Percentiles rank a stretch among this genome's conserved stretches.
These are phyloP conservation scores for Strigamia maritima DNA, from an alignment of 2,888 invertebrate genomes.

Conservation along the genomic window DNA sequence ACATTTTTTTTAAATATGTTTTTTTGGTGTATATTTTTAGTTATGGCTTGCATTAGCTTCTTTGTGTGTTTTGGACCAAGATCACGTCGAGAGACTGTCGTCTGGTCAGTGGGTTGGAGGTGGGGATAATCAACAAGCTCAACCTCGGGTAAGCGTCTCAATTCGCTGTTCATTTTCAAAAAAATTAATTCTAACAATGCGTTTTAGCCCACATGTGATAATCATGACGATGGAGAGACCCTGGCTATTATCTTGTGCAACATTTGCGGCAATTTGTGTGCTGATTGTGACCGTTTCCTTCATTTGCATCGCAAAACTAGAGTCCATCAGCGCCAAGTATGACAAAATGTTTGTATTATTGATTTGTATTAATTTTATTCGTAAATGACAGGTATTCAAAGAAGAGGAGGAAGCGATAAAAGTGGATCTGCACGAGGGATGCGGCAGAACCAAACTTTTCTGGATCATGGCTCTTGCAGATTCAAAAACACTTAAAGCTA, in stretches of 20 bases:
- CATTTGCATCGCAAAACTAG: conserved; percentile 86
- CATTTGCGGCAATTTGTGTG: conserved; percentile 86
- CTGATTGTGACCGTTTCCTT: conserved; percentile 91
- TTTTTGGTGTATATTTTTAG: conserved; percentile 37
- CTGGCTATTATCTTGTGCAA: conserved; percentile 88
- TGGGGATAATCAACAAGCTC: conserved; percentile 58
- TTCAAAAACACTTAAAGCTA: conserved; percentile 78
- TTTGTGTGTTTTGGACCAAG: conserved; percentile 84
- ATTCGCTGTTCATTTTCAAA: background rate
- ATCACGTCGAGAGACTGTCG: conserved; percentile 78
- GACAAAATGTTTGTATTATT: too few species aligned
- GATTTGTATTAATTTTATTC: background rate
- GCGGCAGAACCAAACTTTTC: conserved; percentile 91
- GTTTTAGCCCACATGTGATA: conserved; percentile 77
- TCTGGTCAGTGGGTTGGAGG: conserved; percentile 74
- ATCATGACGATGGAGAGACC: conserved; percentile 94
- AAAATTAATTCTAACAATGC: background rate
- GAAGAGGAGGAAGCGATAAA: conserved; percentile 94
- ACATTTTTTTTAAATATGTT: background rate
- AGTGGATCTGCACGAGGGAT: conserved; percentile 92
- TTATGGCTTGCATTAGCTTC: conserved; percentile 87
- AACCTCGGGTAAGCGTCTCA: conserved; percentile 55
- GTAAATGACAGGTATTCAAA: conserved; percentile 69
- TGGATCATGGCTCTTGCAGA: conserved; percentile 93
- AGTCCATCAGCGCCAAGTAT: conserved; percentile 75